Conservation (phyloP, 1,140 invertebrate genomes). For the Heliconius hermathena region DNA sequence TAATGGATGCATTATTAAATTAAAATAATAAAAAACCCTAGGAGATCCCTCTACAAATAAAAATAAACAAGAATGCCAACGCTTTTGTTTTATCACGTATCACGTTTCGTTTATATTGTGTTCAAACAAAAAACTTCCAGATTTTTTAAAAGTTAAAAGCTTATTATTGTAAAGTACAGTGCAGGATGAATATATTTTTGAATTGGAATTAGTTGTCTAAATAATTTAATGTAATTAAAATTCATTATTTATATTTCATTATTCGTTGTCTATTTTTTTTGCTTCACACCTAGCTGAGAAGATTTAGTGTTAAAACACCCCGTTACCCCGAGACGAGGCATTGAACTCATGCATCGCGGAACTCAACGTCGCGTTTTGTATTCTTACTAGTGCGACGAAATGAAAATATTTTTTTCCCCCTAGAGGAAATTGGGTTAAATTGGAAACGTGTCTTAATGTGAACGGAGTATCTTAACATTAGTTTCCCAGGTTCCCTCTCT, state of each 20-base stretch:
- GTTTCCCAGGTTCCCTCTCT: neutral
- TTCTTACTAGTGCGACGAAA: too few relatives aligned
- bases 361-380: too few relatives aligned
- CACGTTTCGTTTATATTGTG: neutral
- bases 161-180: slow-evolving; percentile 2
- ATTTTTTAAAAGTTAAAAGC: neutral
- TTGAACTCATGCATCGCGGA: too few relatives aligned
- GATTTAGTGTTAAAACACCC: too few relatives aligned
- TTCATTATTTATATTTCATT: too few relatives aligned
- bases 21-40: neutral
- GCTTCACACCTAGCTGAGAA: too few relatives aligned
- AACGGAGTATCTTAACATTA: neutral
- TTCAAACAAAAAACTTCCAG: neutral
- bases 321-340: too few relatives aligned
- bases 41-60: neutral
- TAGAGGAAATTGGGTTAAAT: too few relatives aligned
- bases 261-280: too few relatives aligned
- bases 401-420: too few relatives aligned
- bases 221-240: neutral
- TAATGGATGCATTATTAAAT: neutral
- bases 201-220: neutral
- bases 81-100: slow-evolving; percentile 10
- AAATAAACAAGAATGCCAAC: neutral
- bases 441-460: too few relatives aligned
- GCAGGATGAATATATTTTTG: neutral